Evolutionary conservation across 2,113 vertebrate species (phyloP).

Genomic region (Stomatorhinus ivindoensis): DNA sequence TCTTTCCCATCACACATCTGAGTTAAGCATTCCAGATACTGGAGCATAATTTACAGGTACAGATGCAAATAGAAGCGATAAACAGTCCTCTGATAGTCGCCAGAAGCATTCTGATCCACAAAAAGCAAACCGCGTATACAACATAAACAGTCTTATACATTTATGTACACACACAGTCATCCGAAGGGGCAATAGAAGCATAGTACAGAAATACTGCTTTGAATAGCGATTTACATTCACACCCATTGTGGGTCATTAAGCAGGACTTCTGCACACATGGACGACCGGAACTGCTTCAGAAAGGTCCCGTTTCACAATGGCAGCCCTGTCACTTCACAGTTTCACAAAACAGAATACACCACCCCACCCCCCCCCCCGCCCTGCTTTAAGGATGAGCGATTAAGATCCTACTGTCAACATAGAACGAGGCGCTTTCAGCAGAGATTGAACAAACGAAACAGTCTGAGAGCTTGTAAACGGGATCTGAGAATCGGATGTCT

Average conservation of each 20-base stretch:
- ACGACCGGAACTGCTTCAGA: slow-evolving; percentile 43
- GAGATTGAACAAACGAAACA: neutral
- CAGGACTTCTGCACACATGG: slow-evolving; percentile 41
- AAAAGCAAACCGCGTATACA: slow-evolving; percentile 50
- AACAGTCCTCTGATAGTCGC: slow-evolving; percentile 47
- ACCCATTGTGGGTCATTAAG: slow-evolving; percentile 89
- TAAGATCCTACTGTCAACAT: neutral
- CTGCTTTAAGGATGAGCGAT: neutral
- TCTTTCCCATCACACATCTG: slow-evolving; percentile 47
- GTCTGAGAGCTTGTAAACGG: neutral
- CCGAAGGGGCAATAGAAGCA: slow-evolving; percentile 42
- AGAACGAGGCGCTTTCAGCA: neutral
- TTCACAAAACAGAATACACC: slow-evolving; percentile 13
- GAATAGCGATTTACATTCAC: slow-evolving; percentile 70
- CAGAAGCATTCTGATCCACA: slow-evolving; percentile 70
- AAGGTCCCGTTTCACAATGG: slow-evolving; percentile 31
- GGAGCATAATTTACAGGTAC: slow-evolving; percentile 74
- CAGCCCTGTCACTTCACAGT: slow-evolving; percentile 26
- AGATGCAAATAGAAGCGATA: slow-evolving; percentile 52
- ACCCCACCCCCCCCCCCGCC: neutral
- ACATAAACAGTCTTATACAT: slow-evolving; percentile 42
- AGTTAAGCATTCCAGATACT: slow-evolving; percentile 76
- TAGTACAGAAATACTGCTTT: slow-evolving; percentile 91
- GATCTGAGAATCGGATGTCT: neutral
- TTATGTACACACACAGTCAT: slow-evolving; percentile 44